A percentile compares a stretch with the other conserved stretches of the same genome.
phyloP scores from a whole-genome alignment of 2,113 vertebrate genomes.

The Lepisosteus osseus region DNA sequence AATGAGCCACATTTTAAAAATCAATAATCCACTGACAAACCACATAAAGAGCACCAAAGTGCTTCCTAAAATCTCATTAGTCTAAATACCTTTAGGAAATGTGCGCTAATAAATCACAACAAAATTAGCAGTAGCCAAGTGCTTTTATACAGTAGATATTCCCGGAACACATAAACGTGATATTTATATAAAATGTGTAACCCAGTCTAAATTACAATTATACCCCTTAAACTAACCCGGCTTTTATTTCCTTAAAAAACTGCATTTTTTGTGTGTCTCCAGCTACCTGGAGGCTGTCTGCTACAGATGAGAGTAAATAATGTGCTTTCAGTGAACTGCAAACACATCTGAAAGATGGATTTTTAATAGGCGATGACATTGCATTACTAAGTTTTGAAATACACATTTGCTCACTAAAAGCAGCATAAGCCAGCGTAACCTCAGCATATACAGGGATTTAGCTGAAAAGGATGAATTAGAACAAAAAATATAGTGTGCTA shows the following conservation, averaged over 20 bases:
- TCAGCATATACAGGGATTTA: constrained; percentile 11
- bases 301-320: constrained; percentile 38
- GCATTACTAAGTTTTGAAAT: constrained; percentile 24
- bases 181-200: constrained; percentile 57
- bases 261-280: constrained; percentile 46
- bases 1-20: constrained; percentile 48
- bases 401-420: constrained; percentile 23
- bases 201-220: constrained; percentile 49
- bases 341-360: constrained; percentile 47
- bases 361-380: constrained; percentile 43
- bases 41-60: constrained; percentile 53
- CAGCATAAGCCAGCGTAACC: background rate
- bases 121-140: constrained; percentile 53
- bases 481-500: too few species aligned
- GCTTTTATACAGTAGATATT: constrained; percentile 42
- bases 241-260: constrained; percentile 32
- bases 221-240: constrained; percentile 38
- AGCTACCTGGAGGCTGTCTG: constrained; percentile 48
- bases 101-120: constrained; percentile 66
- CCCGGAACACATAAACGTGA: constrained; percentile 54
- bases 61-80: constrained; percentile 57
- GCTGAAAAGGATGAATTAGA: background rate
- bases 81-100: constrained; percentile 65
- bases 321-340: constrained; percentile 39
- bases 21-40: constrained; percentile 57